Conservation (phyloP, 2,797 vertebrate species). For the Podarcis lilfordi region DNA sequence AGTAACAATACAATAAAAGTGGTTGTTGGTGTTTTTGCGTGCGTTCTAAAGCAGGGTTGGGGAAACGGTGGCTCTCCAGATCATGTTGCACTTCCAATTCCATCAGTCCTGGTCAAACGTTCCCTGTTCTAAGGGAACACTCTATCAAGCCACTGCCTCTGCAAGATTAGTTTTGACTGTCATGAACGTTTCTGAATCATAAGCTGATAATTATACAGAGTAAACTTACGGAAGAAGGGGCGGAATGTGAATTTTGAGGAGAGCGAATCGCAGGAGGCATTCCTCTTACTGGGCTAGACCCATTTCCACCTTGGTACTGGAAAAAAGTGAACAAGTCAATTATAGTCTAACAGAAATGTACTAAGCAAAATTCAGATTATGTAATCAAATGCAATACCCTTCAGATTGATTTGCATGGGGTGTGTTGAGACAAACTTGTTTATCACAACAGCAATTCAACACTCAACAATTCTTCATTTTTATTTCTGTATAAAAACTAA, state of each 20-base stretch:
- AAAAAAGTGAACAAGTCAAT: neutral
- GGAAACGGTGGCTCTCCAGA: no score
- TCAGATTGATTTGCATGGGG: neutral
- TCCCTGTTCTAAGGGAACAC: neutral
- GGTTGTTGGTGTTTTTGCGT: neutral
- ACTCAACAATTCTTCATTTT: neutral
- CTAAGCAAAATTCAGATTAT: neutral
- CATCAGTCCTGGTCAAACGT: no score
- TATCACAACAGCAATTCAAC: neutral
- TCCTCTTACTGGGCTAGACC: conserved; percentile 96
- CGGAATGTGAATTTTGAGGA: conserved; percentile 96
- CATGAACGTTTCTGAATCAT: neutral
- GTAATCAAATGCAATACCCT: neutral
- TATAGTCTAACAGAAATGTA: conserved; percentile 23
- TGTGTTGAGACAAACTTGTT: neutral
- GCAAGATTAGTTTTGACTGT: neutral
- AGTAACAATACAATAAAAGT: neutral
- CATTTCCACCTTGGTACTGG: conserved; percentile 97
- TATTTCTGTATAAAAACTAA: neutral
- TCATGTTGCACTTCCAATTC: no score
- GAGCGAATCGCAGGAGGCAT: conserved; percentile 92
- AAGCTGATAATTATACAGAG: neutral
- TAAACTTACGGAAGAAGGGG: conserved; percentile 91
- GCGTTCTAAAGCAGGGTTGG: no score
- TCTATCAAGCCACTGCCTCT: neutral